Base-by-base conservation (phyloP, 2,797 vertebrate genomes). In the Eidolon dupreanum region DNA sequence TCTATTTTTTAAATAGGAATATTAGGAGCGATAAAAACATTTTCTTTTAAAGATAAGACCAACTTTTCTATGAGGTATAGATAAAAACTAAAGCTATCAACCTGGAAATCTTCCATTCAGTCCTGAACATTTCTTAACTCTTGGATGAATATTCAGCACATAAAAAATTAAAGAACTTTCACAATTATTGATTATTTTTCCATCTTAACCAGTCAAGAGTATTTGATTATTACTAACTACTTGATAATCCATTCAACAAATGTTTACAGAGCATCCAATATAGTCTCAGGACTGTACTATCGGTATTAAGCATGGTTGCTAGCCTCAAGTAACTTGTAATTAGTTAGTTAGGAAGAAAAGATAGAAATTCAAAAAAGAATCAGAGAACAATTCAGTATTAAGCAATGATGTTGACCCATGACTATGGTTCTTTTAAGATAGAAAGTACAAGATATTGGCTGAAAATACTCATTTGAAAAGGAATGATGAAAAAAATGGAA, bases 21-120 rank as follows among this genome's bases (percentile, higher is more conserved):
- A 93, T 66, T 66, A 82, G 68, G 6, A 24, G 3, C 59, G 12
- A 83, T 61, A 17, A 16, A 66, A 90, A 73, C n/a, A 83, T 82
- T 88, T 81, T 61, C 77, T 83, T 87, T 94, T 93, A 84, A 59
- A 53, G 41, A 17, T 70, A 90, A 93, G 26, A 71, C 13, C 36
- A 89, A 46, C 46, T 16, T 89, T 86, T 93, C 73, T 55, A 68
- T 77, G 28, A 59, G 26, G 9, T 36, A 0, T 78, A 73, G 73
- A 93, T 93, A 75, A 88, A 92, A 86, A 92, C 78, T 71, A 53
- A 93, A 51, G 6, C n/a, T 87, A n/a, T 73, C 31, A 8, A 74
- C 19, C 38, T 89, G 84, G 26, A 88, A 28, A 86, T 71, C 33
- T 88, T 92, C 36, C 68, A 74, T 61, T 16, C 63, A 86, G 33